Base-by-base conservation (phyloP, 1,140 invertebrate genomes). In the Sinonovacula constricta region DNA sequence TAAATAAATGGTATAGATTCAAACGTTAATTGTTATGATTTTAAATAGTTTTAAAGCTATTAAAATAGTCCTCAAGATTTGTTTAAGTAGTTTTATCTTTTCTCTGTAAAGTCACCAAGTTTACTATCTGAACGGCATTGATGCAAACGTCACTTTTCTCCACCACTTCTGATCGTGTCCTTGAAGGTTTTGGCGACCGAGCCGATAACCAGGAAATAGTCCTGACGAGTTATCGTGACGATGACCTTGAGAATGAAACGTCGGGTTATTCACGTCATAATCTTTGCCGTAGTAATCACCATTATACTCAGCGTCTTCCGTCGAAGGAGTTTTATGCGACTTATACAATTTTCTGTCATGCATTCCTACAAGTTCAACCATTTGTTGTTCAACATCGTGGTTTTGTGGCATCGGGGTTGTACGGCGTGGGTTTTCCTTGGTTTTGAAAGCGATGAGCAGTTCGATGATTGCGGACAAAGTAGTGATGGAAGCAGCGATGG, bases 141-240 rank as follows among this genome's bases (percentile, higher is more conserved):
- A 59, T 36, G 71, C 71, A 65, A 76, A 76, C 24, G 72, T 76
- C 1, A 76, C 72, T 67, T 76, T 76, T 57, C 60, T 65, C 72
- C 72, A 76, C 72, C 72, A 76, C 31, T 76, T 76, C 28, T 67
- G 31, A 33, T 76, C 63, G 65, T 76, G 72, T 26, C 72, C 72
- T 65, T 66, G 26, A 28, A 76, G 28, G 53, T 76, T 76, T 34
- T 76, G 62, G 56, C 53, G 36, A 7, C 60, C 60, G n/a, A 66
- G 62, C 65, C 53, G 63, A 30, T 76, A 76, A 54, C 72, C 72
- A 30, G 62, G 72, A 76, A 76, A 76, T 39, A 53, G 51, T 53
- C 49, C 26, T 30, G 4, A 54, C 7, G 72, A 36, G 31, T 22
- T 26, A 1, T 36, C 18, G 26, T 76, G 63, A 24, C 72, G 49